Percentiles rank a stretch among this genome's conserved stretches.
phyloP scores from a whole-genome alignment of 1,140 invertebrate genomes.

The Hormaphis cornu region DNA sequence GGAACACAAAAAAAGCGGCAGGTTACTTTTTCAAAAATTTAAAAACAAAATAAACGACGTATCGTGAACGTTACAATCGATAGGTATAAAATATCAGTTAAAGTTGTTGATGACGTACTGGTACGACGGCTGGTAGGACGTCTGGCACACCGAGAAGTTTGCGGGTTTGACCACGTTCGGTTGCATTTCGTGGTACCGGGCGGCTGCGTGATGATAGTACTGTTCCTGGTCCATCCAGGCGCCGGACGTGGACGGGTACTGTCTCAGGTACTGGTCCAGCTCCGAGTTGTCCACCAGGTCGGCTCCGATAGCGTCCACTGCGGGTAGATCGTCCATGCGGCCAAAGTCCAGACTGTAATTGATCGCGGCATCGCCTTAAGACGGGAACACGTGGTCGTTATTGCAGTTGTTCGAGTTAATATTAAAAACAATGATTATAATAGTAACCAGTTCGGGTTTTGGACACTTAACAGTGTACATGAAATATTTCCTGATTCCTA shows the following conservation, averaged over 20 bases:
- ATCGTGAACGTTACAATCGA: not conserved
- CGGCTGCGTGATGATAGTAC: not conserved
- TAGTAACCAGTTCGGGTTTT: too few relatives aligned
- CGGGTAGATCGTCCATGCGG: constrained; percentile 16
- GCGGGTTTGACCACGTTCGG: not conserved
- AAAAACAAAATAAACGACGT: not conserved
- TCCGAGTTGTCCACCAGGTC: constrained; percentile 32
- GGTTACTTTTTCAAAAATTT: too few relatives aligned
- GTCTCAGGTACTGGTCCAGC: constrained; percentile 27
- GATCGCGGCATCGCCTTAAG: not conserved
- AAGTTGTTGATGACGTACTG: constrained; percentile 21
- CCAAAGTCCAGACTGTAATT: constrained; percentile 25
- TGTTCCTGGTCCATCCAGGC: not conserved
- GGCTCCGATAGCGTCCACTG: constrained; percentile 11
- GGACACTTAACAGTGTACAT: too few relatives aligned
- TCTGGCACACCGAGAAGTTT: not conserved
- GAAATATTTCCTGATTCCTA: too few relatives aligned
- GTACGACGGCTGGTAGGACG: not conserved
- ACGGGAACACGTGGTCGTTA: too few relatives aligned
- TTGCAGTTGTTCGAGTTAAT: too few relatives aligned
- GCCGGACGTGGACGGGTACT: not conserved
- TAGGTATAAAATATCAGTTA: not conserved
- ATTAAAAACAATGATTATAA: too few relatives aligned
- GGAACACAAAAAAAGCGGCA: not conserved
- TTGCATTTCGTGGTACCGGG: constrained; percentile 2